A percentile compares a stretch with the other conserved stretches of the same genome.
Conservation (phyloP, 2,888 invertebrate species). For the Gymnocheta viridis region DNA sequence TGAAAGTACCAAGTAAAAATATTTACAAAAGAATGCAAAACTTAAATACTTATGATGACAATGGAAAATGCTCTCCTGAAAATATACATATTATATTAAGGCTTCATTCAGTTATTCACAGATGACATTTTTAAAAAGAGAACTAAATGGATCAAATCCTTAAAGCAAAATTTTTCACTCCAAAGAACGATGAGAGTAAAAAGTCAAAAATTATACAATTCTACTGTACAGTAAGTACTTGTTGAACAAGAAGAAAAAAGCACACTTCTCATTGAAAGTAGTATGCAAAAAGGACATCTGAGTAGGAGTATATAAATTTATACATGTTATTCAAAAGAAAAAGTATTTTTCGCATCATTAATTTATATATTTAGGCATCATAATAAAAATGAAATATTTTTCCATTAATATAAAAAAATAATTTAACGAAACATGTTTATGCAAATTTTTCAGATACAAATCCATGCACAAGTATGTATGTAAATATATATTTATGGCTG, state of each 20-base stretch:
- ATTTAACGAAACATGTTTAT: conserved; percentile 30
- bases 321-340: background rate
- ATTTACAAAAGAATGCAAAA: conserved; percentile 30
- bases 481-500: too few relatives aligned
- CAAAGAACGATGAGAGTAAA: background rate
- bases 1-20: conserved; percentile 24
- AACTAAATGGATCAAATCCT: conserved; percentile 24
- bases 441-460: conserved; percentile 9
- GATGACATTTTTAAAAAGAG: conserved; percentile 18
- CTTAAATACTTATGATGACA: conserved; percentile 15
- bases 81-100: conserved; percentile 39
- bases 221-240: conserved; percentile 41
- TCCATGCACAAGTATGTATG: background rate
- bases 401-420: conserved; percentile 19
- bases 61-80: conserved; percentile 12
- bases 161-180: conserved; percentile 37
- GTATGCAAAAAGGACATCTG: conserved; percentile 31
- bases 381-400: conserved; percentile 18
- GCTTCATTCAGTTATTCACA: conserved; percentile 36
- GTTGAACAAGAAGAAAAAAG: conserved; percentile 7
- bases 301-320: background rate
- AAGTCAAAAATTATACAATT: background rate
- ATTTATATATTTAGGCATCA: conserved; percentile 15
- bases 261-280: background rate
- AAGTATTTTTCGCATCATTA: conserved; percentile 20